Conservation (phyloP, 1,140 invertebrate genomes). For the Drosophila tsacasi region DNA sequence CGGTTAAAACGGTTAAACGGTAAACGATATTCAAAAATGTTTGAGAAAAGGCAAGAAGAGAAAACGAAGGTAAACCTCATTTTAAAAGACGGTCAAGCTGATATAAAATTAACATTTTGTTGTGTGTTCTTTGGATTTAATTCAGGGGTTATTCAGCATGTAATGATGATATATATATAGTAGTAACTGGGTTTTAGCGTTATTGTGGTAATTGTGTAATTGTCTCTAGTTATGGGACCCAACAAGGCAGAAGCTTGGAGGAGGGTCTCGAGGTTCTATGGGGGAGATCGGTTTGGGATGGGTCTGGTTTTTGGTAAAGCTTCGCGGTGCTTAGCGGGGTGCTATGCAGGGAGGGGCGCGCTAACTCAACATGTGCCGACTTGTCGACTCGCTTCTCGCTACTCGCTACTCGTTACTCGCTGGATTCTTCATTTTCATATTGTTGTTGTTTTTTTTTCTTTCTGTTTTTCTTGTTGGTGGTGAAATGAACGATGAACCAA, state of each 20-base stretch:
- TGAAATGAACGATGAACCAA: constrained; percentile 57
- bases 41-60: constrained; percentile 82
- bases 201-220: background rate
- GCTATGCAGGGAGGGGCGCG: constrained; percentile 13
- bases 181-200: constrained; percentile 1
- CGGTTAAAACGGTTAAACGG: constrained; percentile 22
- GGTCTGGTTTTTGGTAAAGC: constrained; percentile 11
- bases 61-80: constrained; percentile 81
- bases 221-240: constrained; percentile 12
- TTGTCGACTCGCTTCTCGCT: constrained; percentile 14
- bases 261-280: background rate
- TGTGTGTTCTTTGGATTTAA: constrained; percentile 2
- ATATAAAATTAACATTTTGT: constrained; percentile 51
- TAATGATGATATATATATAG: background rate
- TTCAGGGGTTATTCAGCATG: background rate
- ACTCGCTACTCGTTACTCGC: constrained; percentile 13
- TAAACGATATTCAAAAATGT: constrained; percentile 81
- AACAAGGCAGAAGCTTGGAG: constrained; percentile 33
- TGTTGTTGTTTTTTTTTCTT: background rate
- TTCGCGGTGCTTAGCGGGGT: constrained; percentile 29
- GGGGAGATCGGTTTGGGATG: background rate
- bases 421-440: background rate
- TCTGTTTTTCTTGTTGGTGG: constrained; percentile 17
- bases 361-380: constrained; percentile 8
- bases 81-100: constrained; percentile 73